Base-by-base conservation (phyloP, 2,888 invertebrate genomes). In the Conistra vaccinii region DNA sequence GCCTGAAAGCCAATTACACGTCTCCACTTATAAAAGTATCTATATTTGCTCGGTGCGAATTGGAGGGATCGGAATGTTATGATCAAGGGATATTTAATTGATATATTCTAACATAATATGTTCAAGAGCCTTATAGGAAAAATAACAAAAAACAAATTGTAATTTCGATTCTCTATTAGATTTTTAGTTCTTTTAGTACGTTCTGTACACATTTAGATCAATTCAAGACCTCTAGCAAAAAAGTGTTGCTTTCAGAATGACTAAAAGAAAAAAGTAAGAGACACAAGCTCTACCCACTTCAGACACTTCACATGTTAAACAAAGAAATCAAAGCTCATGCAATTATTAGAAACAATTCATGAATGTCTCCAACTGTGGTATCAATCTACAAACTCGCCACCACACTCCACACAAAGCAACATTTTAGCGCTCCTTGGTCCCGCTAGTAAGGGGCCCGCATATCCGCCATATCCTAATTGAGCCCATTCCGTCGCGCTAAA, bases 381-480 rank as follows among this genome's bases (percentile, higher is more conserved):
- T 63, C 39, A 23, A 45, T 58, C 26, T 14, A 77, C n/a, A 35
- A 26, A 26, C n/a, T 32, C 53, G 39, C 48, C 3, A 53, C 26
- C 20, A 55, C 45, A 20, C 60, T 63, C 9, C n/a, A 26, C 14
- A 45, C 9, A 42, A 55, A 81, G 91, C 89, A 85, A 51, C 91
- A 90, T 92, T 90, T 92, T 92, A 93, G 86, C 85, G 84, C 80
- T 83, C 83, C 65, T 80, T 61, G 81, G 78, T 81, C 89, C 88
- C 89, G 89, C 87, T 90, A 91, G 92, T 92, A 92, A 94, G 95
- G 95, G 95, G 95, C 96, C 96, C 96, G 96, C 96, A 96, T 96
- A 96, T 95, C 95, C 96, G 93, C 92, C 90, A 90, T 87, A 90
- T 91, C 95, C 95, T 96, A 96, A 96, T 96, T 96, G 96, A 95